A percentile compares a stretch with the other conserved stretches of the same genome.
Conservation (phyloP, 2,888 invertebrate species). For the Lasioglossum marginatum region DNA sequence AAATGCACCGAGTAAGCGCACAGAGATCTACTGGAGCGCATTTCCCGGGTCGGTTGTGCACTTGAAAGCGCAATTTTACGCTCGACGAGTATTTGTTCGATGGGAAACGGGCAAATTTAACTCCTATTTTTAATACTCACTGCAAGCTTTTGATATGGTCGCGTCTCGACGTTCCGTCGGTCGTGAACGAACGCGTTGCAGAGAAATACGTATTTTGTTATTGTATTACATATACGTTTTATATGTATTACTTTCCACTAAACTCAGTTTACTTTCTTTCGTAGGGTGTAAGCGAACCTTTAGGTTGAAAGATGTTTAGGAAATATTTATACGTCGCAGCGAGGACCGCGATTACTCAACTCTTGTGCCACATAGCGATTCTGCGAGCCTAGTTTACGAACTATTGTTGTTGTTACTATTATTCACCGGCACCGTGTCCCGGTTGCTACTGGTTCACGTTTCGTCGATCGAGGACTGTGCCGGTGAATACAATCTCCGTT, state of each 20-base stretch:
- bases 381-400: constrained; percentile 17
- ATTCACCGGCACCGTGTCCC: constrained; percentile 36
- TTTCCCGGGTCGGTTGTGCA: background rate
- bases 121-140: constrained; percentile 42
- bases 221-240: constrained; percentile 36
- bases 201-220: constrained; percentile 14
- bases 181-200: constrained; percentile 1
- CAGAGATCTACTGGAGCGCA: background rate
- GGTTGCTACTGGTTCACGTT: constrained; percentile 17
- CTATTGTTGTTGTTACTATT: constrained; percentile 41
- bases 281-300: constrained; percentile 33
- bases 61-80: background rate
- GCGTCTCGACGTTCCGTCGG: background rate
- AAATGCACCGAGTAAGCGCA: background rate
- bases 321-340: constrained; percentile 9
- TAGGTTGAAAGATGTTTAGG: constrained; percentile 27
- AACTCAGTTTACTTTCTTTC: constrained; percentile 24
- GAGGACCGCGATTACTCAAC: constrained; percentile 16
- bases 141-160: constrained; percentile 20
- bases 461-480: constrained; percentile 20
- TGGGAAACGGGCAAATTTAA: constrained; percentile 6
- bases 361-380: constrained; percentile 40
- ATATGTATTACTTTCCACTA: constrained; percentile 38
- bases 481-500: constrained; percentile 56
- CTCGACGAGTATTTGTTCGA: background rate